Conservation (phyloP, 2,113 vertebrate genomes). For the Callopanchax toddi region DNA sequence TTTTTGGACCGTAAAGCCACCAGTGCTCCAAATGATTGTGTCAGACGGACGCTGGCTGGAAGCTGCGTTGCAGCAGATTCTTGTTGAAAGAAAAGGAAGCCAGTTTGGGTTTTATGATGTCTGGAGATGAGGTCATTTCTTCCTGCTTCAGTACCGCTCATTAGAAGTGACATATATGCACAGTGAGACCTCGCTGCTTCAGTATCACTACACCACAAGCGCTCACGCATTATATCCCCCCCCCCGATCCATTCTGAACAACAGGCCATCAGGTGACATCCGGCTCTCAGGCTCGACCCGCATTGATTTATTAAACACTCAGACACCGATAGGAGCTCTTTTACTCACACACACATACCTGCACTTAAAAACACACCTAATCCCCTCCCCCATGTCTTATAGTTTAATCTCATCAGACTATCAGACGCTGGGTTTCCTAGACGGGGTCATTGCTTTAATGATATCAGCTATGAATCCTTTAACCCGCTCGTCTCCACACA, state of each 20-base stretch:
- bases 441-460: constrained; percentile 66
- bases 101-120: constrained; percentile 11
- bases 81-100: constrained; percentile 2
- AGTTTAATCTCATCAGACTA: constrained; percentile 43
- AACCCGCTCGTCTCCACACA: constrained; percentile 5
- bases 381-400: constrained; percentile 18
- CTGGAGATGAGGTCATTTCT: constrained; percentile 54
- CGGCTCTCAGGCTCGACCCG: constrained; percentile 58
- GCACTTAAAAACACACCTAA: constrained; percentile 1
- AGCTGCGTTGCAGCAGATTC: background rate
- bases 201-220: constrained; percentile 18
- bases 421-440: constrained; percentile 46
- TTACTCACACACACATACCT: constrained; percentile 24
- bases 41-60: background rate
- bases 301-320: constrained; percentile 70
- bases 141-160: constrained; percentile 44
- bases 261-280: constrained; percentile 57
- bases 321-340: constrained; percentile 40
- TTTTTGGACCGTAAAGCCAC: constrained; percentile 2
- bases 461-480: constrained; percentile 52
- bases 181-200: constrained; percentile 19
- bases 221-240: constrained; percentile 15
- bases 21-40: constrained; percentile 8
- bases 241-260: too few relatives aligned
- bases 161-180: constrained; percentile 64